A percentile compares a stretch with the other conserved stretches of the same genome.
Conservation (phyloP, 2,888 invertebrate genomes). For the Dichetophora obliterata region DNA sequence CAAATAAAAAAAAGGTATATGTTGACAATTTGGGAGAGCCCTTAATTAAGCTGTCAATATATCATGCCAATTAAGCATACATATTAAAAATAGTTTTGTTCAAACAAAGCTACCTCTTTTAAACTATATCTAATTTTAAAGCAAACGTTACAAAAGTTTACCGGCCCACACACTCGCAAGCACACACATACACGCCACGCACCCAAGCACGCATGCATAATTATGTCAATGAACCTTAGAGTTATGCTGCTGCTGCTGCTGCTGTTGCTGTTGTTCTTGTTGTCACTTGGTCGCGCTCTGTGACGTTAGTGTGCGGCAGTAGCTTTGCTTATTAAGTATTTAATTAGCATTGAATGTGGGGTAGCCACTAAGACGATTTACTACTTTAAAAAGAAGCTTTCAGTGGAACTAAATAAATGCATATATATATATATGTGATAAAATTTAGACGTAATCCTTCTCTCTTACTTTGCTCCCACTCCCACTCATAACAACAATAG, state of each 20-base stretch:
- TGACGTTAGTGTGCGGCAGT: no score
- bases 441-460: background rate
- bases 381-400: no score
- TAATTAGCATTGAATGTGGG: no score
- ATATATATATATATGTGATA: no score
- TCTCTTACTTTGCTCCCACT: background rate
- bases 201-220: conserved; percentile 7
- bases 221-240: conserved; percentile 17
- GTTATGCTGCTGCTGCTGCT: background rate
- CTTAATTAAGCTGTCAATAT: background rate
- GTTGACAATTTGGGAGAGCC: background rate
- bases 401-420: no score
- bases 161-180: background rate
- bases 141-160: background rate
- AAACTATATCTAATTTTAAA: background rate
- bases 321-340: no score
- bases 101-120: background rate
- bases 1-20: no score
- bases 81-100: background rate
- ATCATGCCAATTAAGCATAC: background rate
- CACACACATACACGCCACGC: background rate
- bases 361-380: no score
- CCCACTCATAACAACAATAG: no score
- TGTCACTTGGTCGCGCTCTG: no score
- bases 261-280: background rate